Evolutionary conservation across 2,888 invertebrate genomes (phyloP).

Genomic region (Osedax frankpressi): DNA sequence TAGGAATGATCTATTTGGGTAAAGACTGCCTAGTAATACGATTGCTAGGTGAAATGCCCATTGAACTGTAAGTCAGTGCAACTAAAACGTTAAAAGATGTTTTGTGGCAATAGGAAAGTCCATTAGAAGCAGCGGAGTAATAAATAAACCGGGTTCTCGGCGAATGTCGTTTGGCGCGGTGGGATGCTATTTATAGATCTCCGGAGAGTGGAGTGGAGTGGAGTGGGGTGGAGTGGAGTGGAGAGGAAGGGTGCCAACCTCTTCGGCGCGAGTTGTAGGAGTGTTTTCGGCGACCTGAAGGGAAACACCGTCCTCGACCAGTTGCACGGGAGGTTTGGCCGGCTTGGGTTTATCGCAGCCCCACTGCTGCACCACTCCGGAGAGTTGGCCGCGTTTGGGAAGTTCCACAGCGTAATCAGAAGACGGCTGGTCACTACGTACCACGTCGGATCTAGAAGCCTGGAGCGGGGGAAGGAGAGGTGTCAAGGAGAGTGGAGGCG

Average conservation of each 20-base stretch:
- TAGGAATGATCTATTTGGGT: no score
- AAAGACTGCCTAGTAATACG: no score
- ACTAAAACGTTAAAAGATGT: no score
- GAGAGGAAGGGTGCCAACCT: neutral
- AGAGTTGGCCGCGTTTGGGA: slow-evolving; percentile 7
- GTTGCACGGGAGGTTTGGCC: slow-evolving; percentile 5
- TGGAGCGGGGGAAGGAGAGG: neutral
- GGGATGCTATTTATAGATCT: neutral
- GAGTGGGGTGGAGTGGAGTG: neutral
- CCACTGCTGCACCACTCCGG: neutral
- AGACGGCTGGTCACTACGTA: neutral
- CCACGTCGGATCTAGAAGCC: neutral
- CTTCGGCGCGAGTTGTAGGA: neutral
- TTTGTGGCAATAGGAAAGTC: no score
- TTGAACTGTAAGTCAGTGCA: no score
- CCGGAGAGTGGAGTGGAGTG: neutral
- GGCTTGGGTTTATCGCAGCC: neutral
- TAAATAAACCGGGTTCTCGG: no score
- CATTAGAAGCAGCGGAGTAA: no score
- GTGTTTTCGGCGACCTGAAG: slow-evolving; percentile 16
- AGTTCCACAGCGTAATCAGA: neutral
- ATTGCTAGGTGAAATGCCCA: no score
- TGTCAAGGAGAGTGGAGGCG: no score
- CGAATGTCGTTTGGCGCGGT: neutral
- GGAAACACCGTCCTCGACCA: slow-evolving; percentile 15